Evolutionary conservation across 2,113 vertebrate species (phyloP).

Genomic region (Forbesichthys papilliferus): DNA sequence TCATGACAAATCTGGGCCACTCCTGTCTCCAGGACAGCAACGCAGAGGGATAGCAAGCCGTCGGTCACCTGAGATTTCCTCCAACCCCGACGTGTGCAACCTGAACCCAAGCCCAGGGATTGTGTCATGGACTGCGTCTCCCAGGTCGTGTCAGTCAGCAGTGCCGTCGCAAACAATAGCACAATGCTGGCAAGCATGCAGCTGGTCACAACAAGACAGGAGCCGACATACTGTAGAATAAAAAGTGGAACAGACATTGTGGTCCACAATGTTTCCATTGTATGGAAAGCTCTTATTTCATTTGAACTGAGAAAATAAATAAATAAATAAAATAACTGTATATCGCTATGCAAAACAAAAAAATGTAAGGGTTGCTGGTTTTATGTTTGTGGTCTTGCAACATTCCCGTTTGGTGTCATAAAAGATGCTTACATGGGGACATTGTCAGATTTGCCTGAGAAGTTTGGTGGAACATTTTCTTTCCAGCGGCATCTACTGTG

Average conservation of each 20-base stretch:
- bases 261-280: too few species aligned
- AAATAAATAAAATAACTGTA: not conserved
- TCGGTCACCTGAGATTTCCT: slow-evolving; percentile 80
- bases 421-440: too few species aligned
- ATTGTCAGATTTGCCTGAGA: too few species aligned
- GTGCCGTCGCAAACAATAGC: slow-evolving; percentile 38
- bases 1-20: slow-evolving; percentile 77
- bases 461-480: too few species aligned
- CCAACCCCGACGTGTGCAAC: slow-evolving; percentile 73
- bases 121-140: slow-evolving; percentile 74
- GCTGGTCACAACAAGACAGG: slow-evolving; percentile 33
- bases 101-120: slow-evolving; percentile 71
- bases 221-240: too few species aligned
- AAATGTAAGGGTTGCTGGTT: too few species aligned
- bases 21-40: slow-evolving; percentile 72
- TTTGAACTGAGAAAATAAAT: not conserved
- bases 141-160: slow-evolving; percentile 62
- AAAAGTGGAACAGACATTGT: too few species aligned
- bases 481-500: too few species aligned
- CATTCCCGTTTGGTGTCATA: too few species aligned
- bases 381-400: too few species aligned
- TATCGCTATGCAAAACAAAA: not conserved
- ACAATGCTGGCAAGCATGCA: slow-evolving; percentile 43
- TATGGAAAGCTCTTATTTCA: too few species aligned
- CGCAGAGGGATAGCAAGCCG: slow-evolving; percentile 68